Conservation (phyloP, 1,140 invertebrate species). For the Aphelenchoides fujianensis region DNA sequence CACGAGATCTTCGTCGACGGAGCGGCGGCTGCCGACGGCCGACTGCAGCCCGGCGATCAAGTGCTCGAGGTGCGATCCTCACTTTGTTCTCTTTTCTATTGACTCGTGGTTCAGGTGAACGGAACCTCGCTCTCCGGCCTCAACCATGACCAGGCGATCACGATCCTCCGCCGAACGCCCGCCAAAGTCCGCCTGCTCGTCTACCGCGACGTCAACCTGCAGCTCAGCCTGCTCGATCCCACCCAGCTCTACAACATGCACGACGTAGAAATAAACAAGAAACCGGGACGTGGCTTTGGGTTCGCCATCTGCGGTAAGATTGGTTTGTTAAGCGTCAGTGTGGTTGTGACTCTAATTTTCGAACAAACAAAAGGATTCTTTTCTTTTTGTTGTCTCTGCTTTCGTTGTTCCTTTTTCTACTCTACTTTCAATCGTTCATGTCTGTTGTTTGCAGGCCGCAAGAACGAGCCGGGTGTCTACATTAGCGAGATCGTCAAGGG, state of each 20-base stretch:
- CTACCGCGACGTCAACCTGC: slow-evolving; percentile 71
- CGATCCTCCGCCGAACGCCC: slow-evolving; percentile 72
- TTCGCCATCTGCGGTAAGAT: slow-evolving; percentile 70
- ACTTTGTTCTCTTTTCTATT: slow-evolving; percentile 19
- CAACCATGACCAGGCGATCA: slow-evolving; percentile 69
- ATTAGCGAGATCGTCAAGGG: slow-evolving; percentile 90
- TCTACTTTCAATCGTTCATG: not conserved
- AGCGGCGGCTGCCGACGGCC: slow-evolving; percentile 81
- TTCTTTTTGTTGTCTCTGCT: too few relatives aligned
- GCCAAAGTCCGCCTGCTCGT: slow-evolving; percentile 81
- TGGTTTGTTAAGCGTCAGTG: not conserved
- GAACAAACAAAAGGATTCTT: too few relatives aligned
- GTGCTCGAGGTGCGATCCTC: slow-evolving; percentile 68
- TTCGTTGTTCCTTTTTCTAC: not conserved
- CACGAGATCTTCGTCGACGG: slow-evolving; percentile 61
- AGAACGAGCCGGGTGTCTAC: slow-evolving; percentile 82
- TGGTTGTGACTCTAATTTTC: not conserved
- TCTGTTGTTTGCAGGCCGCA: slow-evolving; percentile 70
- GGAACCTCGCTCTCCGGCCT: slow-evolving; percentile 73
- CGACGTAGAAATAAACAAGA: slow-evolving; percentile 84
- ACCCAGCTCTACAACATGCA: slow-evolving; percentile 74
- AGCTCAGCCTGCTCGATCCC: slow-evolving; percentile 68
- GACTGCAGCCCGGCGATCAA: slow-evolving; percentile 85
- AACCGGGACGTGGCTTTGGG: slow-evolving; percentile 85
- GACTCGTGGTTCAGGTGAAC: slow-evolving; percentile 65